phyloP scores from a whole-genome alignment of 1,140 invertebrate genomes.

The Drosophila arizonae region DNA sequence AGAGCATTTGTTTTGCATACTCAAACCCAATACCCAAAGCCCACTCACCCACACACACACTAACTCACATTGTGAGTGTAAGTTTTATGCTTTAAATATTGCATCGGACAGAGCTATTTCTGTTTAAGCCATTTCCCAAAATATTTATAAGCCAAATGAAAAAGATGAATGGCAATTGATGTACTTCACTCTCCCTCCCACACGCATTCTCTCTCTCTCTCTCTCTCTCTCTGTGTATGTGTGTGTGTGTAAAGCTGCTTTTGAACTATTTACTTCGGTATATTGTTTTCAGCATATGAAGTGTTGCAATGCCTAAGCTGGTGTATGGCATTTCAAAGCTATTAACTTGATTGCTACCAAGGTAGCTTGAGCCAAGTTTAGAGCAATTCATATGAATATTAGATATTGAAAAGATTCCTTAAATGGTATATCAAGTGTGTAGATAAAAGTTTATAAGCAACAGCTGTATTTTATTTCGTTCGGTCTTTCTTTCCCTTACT shows the following conservation, averaged over 20 bases:
- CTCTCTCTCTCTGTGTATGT: too few species aligned
- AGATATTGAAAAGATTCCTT: not conserved
- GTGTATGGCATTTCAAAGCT: not conserved
- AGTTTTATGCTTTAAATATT: conserved; percentile 27
- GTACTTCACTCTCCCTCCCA: not conserved
- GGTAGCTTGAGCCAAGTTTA: not conserved
- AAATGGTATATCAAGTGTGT: too few species aligned
- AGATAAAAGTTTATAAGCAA: too few species aligned
- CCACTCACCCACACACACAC: not conserved
- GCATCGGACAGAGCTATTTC: conserved; percentile 10
- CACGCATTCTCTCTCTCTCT: too few species aligned
- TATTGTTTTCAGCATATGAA: not conserved
- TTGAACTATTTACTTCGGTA: not conserved
- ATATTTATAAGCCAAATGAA: conserved; percentile 23
- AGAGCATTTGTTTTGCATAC: conserved; percentile 12
- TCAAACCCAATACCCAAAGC: too few species aligned
- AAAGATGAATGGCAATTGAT: conserved; percentile 18
- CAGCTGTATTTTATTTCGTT: too few species aligned
- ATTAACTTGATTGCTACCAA: not conserved
- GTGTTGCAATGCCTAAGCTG: not conserved
- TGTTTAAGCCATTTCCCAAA: conserved; percentile 1
- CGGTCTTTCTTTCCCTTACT: too few species aligned
- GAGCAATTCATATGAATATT: too few species aligned
- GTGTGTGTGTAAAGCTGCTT: too few species aligned
- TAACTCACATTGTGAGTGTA: not conserved